phyloP scores from a whole-genome alignment of 1,140 invertebrate genomes.

The Contarinia nasturtii region DNA sequence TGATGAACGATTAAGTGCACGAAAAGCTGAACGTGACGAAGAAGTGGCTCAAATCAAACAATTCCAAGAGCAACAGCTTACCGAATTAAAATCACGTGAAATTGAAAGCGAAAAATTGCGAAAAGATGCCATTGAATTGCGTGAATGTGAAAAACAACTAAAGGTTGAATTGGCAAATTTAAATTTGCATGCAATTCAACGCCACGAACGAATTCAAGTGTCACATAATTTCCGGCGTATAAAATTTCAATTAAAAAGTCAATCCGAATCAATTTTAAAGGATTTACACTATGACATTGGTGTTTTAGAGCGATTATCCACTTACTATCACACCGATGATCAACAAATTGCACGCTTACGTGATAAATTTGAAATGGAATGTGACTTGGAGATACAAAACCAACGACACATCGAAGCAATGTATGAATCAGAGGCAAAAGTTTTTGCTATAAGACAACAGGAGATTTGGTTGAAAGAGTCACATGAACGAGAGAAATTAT shows the following conservation, averaged over 20 bases:
- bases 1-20: slow-evolving; percentile 14
- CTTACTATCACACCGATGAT: slow-evolving; percentile 7
- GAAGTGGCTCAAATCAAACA: slow-evolving; percentile 15
- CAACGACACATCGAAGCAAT: slow-evolving; percentile 15
- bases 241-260: slow-evolving; percentile 16
- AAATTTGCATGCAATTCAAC: not conserved
- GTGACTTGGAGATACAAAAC: slow-evolving; percentile 11
- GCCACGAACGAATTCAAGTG: slow-evolving; percentile 2
- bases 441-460: slow-evolving; percentile 13
- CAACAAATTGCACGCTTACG: slow-evolving; percentile 9
- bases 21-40: slow-evolving; percentile 15
- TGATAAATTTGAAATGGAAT: slow-evolving; percentile 9
- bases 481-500: slow-evolving; percentile 1
- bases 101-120: slow-evolving; percentile 13
- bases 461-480: slow-evolving; percentile 10
- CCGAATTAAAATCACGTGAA: slow-evolving; percentile 15
- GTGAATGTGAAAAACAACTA: slow-evolving; percentile 10
- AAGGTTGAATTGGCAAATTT: slow-evolving; percentile 12
- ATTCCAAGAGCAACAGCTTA: slow-evolving; percentile 16
- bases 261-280: slow-evolving; percentile 16
- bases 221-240: slow-evolving; percentile 18
- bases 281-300: slow-evolving; percentile 14
- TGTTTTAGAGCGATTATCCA: slow-evolving; percentile 13
- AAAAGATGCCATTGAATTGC: slow-evolving; percentile 14
- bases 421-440: slow-evolving; percentile 23